A percentile compares a stretch with the other conserved stretches of the same genome.
phyloP scores from a whole-genome alignment of 2,113 vertebrate genomes.

The Pseudolaguvia tuberculata region DNA sequence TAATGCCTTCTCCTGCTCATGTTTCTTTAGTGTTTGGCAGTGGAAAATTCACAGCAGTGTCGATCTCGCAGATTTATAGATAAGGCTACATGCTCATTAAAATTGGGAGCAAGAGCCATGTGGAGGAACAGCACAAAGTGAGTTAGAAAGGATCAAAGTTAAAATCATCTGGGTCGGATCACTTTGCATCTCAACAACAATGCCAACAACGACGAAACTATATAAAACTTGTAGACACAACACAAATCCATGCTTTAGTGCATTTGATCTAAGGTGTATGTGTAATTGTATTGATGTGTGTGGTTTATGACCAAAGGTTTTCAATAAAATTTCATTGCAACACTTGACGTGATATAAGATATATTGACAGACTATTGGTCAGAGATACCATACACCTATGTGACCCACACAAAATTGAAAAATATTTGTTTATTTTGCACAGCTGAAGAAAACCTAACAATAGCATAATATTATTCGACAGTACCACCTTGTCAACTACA shows the following conservation, averaged over 20 bases:
- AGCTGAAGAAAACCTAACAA: too few relatives aligned
- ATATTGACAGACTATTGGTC: too few relatives aligned
- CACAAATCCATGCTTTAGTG: constrained; percentile 6
- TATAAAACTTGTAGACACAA: constrained; percentile 18
- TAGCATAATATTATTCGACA: too few relatives aligned
- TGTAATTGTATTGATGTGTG: not conserved
- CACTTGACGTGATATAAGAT: too few relatives aligned
- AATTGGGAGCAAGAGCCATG: constrained; percentile 25
- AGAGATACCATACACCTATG: too few relatives aligned
- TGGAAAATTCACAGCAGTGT: constrained; percentile 25
- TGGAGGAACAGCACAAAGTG: not conserved
- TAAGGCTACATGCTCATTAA: constrained; percentile 47
- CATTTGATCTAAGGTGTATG: not conserved
- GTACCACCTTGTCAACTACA: too few relatives aligned
- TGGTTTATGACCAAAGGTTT: not conserved
- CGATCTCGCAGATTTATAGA: constrained; percentile 45
- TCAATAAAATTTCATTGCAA: too few relatives aligned
- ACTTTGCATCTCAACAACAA: constrained; percentile 35
- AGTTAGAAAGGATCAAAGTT: constrained; percentile 33
- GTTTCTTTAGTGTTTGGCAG: constrained; percentile 1
- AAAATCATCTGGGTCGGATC: constrained; percentile 38
- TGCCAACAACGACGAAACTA: constrained; percentile 20
- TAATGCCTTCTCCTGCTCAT: constrained; percentile 19
- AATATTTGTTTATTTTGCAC: too few relatives aligned
- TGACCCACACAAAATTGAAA: too few relatives aligned